A percentile compares a stretch with the other conserved stretches of the same genome.
Evolutionary conservation across 1,140 invertebrate genomes (phyloP).

Genomic region (Ips typographus): DNA sequence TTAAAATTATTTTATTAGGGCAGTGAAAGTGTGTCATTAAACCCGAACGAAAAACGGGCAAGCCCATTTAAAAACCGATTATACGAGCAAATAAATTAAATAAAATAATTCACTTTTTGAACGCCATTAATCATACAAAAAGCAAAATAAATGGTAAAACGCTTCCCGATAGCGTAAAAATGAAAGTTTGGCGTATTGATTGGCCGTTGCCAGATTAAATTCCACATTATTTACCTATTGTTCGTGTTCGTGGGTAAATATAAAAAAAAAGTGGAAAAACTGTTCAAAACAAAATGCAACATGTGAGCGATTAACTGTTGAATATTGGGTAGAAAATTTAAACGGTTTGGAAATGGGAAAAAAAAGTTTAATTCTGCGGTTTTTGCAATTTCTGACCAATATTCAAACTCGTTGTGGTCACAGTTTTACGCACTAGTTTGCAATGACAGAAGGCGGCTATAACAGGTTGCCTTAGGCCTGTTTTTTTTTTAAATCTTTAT

Average conservation of each 20-base stretch:
- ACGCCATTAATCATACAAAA: constrained; percentile 27
- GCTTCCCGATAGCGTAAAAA: constrained; percentile 25
- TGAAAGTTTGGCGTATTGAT: constrained; percentile 25
- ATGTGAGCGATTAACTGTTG: constrained; percentile 30
- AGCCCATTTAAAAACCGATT: constrained; percentile 23
- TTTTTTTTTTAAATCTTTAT: no score
- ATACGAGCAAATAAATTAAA: constrained; percentile 24
- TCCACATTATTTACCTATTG: constrained; percentile 28
- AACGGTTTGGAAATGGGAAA: not conserved
- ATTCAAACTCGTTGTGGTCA: no score
- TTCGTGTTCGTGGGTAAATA: constrained; percentile 12
- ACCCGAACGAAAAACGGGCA: constrained; percentile 19
- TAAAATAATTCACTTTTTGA: constrained; percentile 31
- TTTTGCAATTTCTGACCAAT: no score
- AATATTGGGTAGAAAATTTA: constrained; percentile 29
- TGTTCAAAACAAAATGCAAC: constrained; percentile 24
- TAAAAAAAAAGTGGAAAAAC: constrained; percentile 22
- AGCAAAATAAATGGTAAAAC: constrained; percentile 28
- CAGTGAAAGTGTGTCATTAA: constrained; percentile 29
- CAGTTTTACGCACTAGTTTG: no score
- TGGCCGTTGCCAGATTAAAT: constrained; percentile 17
- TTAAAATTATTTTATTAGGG: constrained; percentile 29
- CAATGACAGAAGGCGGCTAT: no score
- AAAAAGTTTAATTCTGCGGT: no score
- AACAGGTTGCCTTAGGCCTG: no score